These are phyloP conservation scores for Tanypteryx hageni DNA, from an alignment of 2,888 invertebrate genomes.

Conservation along the genomic window DNA sequence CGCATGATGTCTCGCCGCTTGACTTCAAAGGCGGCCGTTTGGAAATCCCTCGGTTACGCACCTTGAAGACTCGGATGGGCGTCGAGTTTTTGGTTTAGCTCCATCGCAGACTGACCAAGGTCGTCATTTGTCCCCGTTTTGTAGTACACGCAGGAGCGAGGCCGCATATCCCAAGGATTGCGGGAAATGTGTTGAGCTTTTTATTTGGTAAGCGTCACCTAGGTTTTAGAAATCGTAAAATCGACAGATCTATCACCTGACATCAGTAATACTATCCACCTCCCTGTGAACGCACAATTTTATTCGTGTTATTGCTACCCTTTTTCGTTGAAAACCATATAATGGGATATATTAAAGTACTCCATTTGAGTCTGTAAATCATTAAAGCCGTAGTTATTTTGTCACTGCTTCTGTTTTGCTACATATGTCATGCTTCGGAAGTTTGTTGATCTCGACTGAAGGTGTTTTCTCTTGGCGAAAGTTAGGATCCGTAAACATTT, in stretches of 20 bases:
- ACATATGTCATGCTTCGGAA: too few species aligned
- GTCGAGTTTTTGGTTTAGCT: not conserved
- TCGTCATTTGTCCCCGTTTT: slow-evolving; percentile 38
- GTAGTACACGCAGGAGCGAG: slow-evolving; percentile 35
- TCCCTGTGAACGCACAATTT: too few species aligned
- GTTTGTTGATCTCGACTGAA: too few species aligned
- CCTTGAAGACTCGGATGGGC: not conserved
- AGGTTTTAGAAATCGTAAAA: not conserved
- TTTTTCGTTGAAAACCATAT: too few species aligned
- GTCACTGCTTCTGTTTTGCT: too few species aligned
- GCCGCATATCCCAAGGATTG: slow-evolving; percentile 30
- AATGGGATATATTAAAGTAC: too few species aligned
- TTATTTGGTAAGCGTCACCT: not conserved
- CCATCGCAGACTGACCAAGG: slow-evolving; percentile 43
- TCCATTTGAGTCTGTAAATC: too few species aligned
- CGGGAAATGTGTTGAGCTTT: not conserved
- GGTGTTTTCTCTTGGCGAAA: too few species aligned
- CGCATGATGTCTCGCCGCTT: not conserved
- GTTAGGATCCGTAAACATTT: too few species aligned
- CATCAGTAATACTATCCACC: not conserved
- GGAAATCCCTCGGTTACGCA: not conserved
- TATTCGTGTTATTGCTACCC: too few species aligned
- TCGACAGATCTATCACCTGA: not conserved
- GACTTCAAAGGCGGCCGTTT: not conserved
- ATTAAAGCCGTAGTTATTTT: too few species aligned